A percentile compares a stretch with the other conserved stretches of the same genome.
Evolutionary conservation across 2,888 invertebrate species (phyloP).

Genomic region (Amphipoea lucens): DNA sequence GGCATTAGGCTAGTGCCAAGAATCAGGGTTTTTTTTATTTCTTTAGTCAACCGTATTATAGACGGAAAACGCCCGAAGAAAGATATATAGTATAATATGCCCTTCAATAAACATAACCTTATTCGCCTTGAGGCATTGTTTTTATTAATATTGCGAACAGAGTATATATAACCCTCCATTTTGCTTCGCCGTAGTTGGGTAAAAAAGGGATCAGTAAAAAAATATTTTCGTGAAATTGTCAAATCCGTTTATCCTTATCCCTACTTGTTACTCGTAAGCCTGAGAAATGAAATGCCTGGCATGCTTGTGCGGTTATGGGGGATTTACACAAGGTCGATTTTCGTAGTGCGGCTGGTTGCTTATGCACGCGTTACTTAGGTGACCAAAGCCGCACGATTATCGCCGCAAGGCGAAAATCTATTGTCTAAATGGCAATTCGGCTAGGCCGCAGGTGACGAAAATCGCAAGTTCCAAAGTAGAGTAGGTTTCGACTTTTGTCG

Average conservation of each 20-base stretch:
- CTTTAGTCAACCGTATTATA: not conserved
- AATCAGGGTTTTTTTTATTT: not conserved
- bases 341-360: not conserved
- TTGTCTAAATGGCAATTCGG: not conserved
- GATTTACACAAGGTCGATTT: not conserved
- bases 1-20: not conserved
- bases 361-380: not conserved
- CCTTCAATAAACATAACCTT: not conserved
- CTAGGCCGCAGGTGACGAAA: not conserved
- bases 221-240: slow-evolving; percentile 14
- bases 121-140: slow-evolving; percentile 3
- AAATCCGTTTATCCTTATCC: not conserved
- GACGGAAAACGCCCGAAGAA: not conserved
- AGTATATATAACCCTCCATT: not conserved
- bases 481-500: not conserved
- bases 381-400: not conserved
- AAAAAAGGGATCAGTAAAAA: not conserved
- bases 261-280: not conserved
- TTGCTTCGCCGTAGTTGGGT: too few species aligned
- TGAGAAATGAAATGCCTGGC: slow-evolving; percentile 5
- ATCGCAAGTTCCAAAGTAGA: not conserved
- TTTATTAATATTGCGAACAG: slow-evolving; percentile 21
- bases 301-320: not conserved
- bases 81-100: slow-evolving; percentile 6
- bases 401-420: not conserved